Conservation (phyloP, 2,888 invertebrate genomes). For the Coelinius sp. region DNA sequence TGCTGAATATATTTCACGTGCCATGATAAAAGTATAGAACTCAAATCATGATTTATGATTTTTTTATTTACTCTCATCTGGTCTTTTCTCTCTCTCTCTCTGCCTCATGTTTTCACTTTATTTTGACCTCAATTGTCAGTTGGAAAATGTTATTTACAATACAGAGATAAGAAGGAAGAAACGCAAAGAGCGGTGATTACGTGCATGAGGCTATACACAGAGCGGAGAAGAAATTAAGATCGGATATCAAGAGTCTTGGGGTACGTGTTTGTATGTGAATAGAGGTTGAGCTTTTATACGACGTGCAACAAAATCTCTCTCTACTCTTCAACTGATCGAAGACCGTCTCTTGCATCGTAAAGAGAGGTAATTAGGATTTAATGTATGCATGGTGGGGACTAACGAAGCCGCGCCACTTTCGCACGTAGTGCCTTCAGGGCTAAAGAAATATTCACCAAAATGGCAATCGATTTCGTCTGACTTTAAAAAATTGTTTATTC, state of each 20-base stretch:
- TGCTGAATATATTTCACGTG: neutral
- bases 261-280: slow-evolving; percentile 14
- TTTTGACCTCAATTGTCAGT: neutral
- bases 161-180: neutral
- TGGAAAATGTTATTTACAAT: slow-evolving; percentile 2
- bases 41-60: neutral
- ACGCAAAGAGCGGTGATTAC: neutral
- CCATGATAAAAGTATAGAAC: neutral
- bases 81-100: neutral
- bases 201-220: neutral
- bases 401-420: slow-evolving; percentile 49
- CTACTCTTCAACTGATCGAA: slow-evolving; percentile 22
- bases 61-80: neutral
- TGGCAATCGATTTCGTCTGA: neutral
- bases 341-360: slow-evolving; percentile 37
- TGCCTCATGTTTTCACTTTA: neutral
- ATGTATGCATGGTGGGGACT: slow-evolving; percentile 49
- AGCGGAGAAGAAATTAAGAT: slow-evolving; percentile 14
- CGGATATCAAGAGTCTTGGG: neutral
- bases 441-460: slow-evolving; percentile 31
- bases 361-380: slow-evolving; percentile 55
- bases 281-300: slow-evolving; percentile 31
- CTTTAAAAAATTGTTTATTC: neutral
- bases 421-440: slow-evolving; percentile 34
- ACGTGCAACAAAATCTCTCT: slow-evolving; percentile 28